Percentiles rank a stretch among this genome's conserved stretches.
Evolutionary conservation across 2,888 invertebrate species (phyloP).

Genomic region (Protodeltote pygarga): DNA sequence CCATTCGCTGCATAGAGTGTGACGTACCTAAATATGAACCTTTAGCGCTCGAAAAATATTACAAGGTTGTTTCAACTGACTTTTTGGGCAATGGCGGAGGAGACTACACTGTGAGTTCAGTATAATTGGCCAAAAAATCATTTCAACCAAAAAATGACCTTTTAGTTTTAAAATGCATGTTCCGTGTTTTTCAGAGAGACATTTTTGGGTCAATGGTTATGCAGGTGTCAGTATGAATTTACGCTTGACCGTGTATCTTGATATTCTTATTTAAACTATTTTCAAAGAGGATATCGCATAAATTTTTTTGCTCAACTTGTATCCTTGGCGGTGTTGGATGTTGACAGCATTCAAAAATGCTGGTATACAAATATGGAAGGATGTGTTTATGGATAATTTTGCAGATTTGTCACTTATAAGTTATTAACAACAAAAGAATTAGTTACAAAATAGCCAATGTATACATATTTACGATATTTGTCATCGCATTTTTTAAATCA

Average conservation of each 20-base stretch:
- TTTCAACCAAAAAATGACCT: background rate
- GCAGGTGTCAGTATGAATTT: background rate
- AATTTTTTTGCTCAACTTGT: too few relatives aligned
- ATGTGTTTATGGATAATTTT: too few relatives aligned
- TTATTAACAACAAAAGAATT: too few relatives aligned
- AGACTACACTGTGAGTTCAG: conserved; percentile 85
- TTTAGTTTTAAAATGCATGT: background rate
- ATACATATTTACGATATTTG: too few relatives aligned
- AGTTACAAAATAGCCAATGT: too few relatives aligned
- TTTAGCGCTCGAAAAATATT: conserved; percentile 83
- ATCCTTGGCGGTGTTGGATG: too few relatives aligned
- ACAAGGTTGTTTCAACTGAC: conserved; percentile 87
- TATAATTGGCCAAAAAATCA: background rate
- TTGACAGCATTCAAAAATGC: too few relatives aligned
- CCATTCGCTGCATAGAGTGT: conserved; percentile 88
- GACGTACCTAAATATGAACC: conserved; percentile 87
- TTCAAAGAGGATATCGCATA: too few relatives aligned
- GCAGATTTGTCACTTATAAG: too few relatives aligned
- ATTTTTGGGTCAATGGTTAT: background rate
- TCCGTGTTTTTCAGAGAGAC: background rate
- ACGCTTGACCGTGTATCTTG: too few relatives aligned
- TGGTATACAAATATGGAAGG: too few relatives aligned
- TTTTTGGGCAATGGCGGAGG: conserved; percentile 90
- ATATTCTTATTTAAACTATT: background rate
- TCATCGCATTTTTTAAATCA: too few relatives aligned